phyloP scores from a whole-genome alignment of 2,888 invertebrate genomes.

The Andrena minutula region DNA sequence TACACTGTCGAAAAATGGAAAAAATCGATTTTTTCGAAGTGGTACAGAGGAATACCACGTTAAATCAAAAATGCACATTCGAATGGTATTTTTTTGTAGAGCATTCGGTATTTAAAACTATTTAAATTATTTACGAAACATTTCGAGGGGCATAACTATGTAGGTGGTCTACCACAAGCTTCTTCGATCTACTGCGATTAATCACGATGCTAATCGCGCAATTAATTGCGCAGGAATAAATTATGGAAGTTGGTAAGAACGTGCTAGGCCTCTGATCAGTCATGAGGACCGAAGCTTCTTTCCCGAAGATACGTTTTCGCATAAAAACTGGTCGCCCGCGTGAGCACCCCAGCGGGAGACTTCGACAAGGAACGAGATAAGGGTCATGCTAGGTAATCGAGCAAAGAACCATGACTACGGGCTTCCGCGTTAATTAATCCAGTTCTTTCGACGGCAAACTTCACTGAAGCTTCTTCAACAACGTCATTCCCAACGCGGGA shows the following conservation, averaged over 20 bases:
- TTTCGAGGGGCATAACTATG: background rate
- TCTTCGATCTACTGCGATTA: background rate
- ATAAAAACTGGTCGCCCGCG: constrained; percentile 58
- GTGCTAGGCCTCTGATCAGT: constrained; percentile 12
- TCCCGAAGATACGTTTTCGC: constrained; percentile 45
- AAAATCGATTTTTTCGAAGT: too few relatives aligned
- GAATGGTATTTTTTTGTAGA: background rate
- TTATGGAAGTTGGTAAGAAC: constrained; percentile 6
- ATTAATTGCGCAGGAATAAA: constrained; percentile 35
- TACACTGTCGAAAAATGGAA: too few relatives aligned
- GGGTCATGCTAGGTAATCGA: constrained; percentile 64
- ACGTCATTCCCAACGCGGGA: constrained; percentile 15
- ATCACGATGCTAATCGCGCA: constrained; percentile 23
- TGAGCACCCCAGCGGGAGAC: constrained; percentile 59
- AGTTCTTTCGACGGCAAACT: constrained; percentile 61
- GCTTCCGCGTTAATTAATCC: constrained; percentile 73
- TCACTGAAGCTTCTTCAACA: constrained; percentile 32
- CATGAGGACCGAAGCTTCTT: constrained; percentile 47
- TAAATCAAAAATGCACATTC: too few relatives aligned
- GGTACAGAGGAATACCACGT: too few relatives aligned
- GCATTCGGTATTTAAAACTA: background rate
- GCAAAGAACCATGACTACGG: constrained; percentile 55
- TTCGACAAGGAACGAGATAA: constrained; percentile 58
- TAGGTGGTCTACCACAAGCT: too few relatives aligned
- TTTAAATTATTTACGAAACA: background rate